phyloP scores from a whole-genome alignment of 2,797 vertebrate species.

The Nothura maculosa region DNA sequence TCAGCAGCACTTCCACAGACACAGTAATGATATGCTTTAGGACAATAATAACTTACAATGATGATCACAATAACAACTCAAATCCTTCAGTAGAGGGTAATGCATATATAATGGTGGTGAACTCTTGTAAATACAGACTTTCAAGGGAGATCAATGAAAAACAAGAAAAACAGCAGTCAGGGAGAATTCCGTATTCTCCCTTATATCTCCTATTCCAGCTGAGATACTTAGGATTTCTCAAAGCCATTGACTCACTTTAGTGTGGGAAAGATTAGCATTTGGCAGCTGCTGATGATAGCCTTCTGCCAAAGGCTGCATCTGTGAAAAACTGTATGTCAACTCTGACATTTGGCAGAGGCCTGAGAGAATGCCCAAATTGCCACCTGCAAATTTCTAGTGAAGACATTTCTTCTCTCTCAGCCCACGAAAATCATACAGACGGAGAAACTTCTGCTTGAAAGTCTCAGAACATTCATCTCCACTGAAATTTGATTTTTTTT shows the following conservation, averaged over 20 bases:
- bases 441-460: not conserved
- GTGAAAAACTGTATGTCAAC: conserved; percentile 35
- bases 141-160: not conserved
- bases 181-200: not conserved
- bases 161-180: not conserved
- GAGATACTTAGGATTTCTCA: conserved; percentile 40
- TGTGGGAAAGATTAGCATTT: conserved; percentile 40
- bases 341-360: not conserved
- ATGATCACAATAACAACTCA: not conserved
- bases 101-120: not conserved
- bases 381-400: conserved; percentile 30
- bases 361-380: conserved; percentile 40
- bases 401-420: not conserved
- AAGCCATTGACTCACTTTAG: not conserved
- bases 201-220: not conserved
- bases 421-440: not conserved
- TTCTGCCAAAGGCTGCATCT: conserved; percentile 38
- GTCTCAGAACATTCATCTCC: not conserved
- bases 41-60: not conserved
- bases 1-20: not conserved
- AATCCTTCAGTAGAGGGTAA: not conserved
- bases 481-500: not conserved
- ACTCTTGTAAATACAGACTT: not conserved
- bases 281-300: conserved; percentile 14
- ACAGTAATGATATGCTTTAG: not conserved